Percentiles rank a stretch among this genome's conserved stretches.
Evolutionary conservation across 1,140 invertebrate species (phyloP).

Genomic region (Lordiphosa collinella): DNA sequence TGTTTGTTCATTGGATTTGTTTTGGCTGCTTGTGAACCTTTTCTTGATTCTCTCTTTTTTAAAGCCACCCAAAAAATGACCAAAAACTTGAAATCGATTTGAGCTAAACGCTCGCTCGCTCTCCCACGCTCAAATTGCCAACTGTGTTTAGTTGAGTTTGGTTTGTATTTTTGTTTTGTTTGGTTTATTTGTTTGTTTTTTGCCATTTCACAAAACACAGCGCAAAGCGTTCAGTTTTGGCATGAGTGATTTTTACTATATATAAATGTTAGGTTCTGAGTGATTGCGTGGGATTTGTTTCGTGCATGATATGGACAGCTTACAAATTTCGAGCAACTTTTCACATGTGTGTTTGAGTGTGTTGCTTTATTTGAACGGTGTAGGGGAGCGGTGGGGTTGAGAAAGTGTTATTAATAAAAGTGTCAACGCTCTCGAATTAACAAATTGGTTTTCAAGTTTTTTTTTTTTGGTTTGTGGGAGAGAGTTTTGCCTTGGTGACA

Average conservation of each 20-base stretch:
- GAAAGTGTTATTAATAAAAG: slow-evolving; percentile 1
- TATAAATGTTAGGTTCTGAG: slow-evolving; percentile 34
- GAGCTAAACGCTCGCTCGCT: slow-evolving; percentile 61
- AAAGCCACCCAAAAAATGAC: slow-evolving; percentile 30
- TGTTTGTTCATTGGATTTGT: slow-evolving; percentile 75
- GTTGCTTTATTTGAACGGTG: slow-evolving; percentile 19
- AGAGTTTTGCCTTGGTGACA: too few relatives aligned
- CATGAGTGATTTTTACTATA: slow-evolving; percentile 68
- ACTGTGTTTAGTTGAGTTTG: slow-evolving; percentile 7
- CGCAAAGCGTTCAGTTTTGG: slow-evolving; percentile 59
- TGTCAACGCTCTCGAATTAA: slow-evolving; percentile 1
- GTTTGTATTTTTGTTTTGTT: slow-evolving; percentile 15
- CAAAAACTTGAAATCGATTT: slow-evolving; percentile 60
- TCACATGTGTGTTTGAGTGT: slow-evolving; percentile 33
- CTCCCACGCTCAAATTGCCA: slow-evolving; percentile 24
- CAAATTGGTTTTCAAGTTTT: background rate
- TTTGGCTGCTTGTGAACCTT: slow-evolving; percentile 58
- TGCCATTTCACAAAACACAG: slow-evolving; percentile 56
- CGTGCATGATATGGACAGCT: slow-evolving; percentile 40
- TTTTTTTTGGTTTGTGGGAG: too few relatives aligned
- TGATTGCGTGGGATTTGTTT: slow-evolving; percentile 59
- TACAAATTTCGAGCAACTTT: slow-evolving; percentile 65
- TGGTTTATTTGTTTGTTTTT: slow-evolving; percentile 73
- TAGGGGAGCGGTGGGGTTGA: too few relatives aligned
- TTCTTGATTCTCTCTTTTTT: slow-evolving; percentile 37